Evolutionary conservation across 2,888 invertebrate species (phyloP).

Genomic region (Thecophora atra): DNA sequence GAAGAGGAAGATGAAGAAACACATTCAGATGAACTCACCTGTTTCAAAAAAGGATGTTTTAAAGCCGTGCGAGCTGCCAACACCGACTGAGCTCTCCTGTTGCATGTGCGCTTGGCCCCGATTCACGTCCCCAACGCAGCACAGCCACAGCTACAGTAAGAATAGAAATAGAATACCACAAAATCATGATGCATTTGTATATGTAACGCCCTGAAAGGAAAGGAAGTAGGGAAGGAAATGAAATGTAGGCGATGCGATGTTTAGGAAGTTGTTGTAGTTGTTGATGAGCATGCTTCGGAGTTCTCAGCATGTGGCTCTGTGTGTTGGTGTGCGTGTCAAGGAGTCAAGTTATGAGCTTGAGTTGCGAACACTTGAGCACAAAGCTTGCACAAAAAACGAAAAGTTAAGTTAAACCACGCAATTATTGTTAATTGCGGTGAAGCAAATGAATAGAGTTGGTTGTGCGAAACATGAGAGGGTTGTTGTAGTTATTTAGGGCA

Average conservation of each 20-base stretch:
- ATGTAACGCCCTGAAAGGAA: not conserved
- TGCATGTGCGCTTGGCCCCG: constrained; percentile 11
- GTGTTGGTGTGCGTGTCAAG: not conserved
- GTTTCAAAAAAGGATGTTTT: not conserved
- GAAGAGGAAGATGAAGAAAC: not conserved
- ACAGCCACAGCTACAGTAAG: not conserved
- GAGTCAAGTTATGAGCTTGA: constrained; percentile 3
- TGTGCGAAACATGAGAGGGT: not conserved
- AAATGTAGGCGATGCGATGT: not conserved
- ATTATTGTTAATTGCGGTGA: not conserved
- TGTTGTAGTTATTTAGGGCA: not conserved
- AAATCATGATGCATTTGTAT: not conserved
- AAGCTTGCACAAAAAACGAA: not conserved
- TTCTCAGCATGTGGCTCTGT: not conserved
- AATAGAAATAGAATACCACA: not conserved
- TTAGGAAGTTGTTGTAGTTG: not conserved
- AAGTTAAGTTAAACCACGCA: not conserved
- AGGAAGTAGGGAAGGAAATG: not conserved
- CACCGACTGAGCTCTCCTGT: not conserved
- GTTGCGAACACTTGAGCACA: not conserved
- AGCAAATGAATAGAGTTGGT: not conserved
- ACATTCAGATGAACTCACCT: not conserved
- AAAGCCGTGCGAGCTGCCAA: not conserved
- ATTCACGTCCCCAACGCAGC: not conserved
- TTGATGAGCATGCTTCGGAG: not conserved